Percentiles rank a stretch among this genome's conserved stretches.
phyloP scores from a whole-genome alignment of 2,797 vertebrate species.

The Chloroceryle inda region DNA sequence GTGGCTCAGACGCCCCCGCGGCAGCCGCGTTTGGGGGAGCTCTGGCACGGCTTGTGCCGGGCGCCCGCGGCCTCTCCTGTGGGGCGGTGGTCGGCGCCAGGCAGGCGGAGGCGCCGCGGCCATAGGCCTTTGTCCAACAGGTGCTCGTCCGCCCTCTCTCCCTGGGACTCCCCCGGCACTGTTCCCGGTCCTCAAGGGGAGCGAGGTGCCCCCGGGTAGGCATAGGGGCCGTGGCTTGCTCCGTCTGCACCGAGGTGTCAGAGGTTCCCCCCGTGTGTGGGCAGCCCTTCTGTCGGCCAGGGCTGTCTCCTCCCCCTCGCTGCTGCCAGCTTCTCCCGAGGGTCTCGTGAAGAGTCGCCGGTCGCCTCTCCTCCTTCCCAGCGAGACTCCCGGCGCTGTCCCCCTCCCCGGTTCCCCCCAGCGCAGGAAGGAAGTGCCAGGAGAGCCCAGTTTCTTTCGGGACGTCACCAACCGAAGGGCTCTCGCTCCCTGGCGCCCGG shows the following conservation, averaged over 20 bases:
- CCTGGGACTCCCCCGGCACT: neutral
- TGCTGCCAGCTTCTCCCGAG: neutral
- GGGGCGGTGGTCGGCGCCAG: neutral
- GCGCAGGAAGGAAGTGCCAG: neutral
- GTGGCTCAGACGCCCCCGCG: neutral
- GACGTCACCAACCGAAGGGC: fast-evolving
- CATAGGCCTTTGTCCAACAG: no score
- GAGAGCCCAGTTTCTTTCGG: neutral
- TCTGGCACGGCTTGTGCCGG: neutral
- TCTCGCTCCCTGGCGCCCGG: no score
- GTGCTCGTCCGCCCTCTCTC: neutral
- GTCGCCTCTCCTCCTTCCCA: fast-evolving
- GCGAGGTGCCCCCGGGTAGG: neutral
- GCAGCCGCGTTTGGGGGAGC: neutral
- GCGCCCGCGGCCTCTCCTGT: neutral
- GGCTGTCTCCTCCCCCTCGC: neutral
- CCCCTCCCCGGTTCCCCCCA: neutral
- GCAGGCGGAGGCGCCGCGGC: neutral
- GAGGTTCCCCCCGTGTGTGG: fast-evolving
- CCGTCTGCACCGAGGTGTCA: no score
- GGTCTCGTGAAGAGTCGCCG: fast-evolving
- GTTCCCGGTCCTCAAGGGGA: neutral
- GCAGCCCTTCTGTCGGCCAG: neutral
- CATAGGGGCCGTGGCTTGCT: neutral
- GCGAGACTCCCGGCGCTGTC: neutral